Evolutionary conservation across 2,888 invertebrate genomes (phyloP).

Genomic region (Myopa testacea): DNA sequence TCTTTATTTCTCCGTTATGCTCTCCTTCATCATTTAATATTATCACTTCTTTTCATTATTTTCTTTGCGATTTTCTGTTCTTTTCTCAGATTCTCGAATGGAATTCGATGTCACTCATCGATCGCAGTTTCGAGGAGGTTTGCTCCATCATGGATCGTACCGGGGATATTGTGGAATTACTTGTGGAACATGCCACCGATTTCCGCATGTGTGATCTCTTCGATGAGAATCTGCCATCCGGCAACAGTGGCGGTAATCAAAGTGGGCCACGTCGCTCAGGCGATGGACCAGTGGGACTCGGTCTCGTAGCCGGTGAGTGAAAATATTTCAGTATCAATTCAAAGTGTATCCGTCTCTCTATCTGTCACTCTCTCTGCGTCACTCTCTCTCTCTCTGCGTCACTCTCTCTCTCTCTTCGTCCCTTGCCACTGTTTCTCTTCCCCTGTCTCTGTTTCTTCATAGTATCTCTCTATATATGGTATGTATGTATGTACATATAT

Average conservation of each 20-base stretch:
- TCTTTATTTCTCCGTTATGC: no score
- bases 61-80: neutral
- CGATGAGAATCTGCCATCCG: conserved; percentile 76
- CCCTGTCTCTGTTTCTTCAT: no score
- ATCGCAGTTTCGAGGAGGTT: conserved; percentile 94
- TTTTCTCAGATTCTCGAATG: conserved; percentile 83
- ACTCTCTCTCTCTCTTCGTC: neutral
- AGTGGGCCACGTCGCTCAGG: conserved; percentile 67
- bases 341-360: neutral
- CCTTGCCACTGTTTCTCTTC: no score
- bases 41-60: neutral
- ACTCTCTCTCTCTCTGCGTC: neutral
- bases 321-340: conserved; percentile 14
- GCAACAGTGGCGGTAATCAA: conserved; percentile 63
- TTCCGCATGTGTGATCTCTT: conserved; percentile 77
- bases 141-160: conserved; percentile 89
- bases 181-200: conserved; percentile 86
- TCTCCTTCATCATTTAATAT: no score
- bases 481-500: no score
- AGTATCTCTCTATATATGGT: no score
- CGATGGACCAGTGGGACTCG: conserved; percentile 67
- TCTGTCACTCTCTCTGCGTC: neutral
- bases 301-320: conserved; percentile 67
- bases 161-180: conserved; percentile 86
- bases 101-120: conserved; percentile 88